A percentile compares a stretch with the other conserved stretches of the same genome.
Conservation (phyloP, 2,797 vertebrate species). For the Heliangelus exortis region DNA sequence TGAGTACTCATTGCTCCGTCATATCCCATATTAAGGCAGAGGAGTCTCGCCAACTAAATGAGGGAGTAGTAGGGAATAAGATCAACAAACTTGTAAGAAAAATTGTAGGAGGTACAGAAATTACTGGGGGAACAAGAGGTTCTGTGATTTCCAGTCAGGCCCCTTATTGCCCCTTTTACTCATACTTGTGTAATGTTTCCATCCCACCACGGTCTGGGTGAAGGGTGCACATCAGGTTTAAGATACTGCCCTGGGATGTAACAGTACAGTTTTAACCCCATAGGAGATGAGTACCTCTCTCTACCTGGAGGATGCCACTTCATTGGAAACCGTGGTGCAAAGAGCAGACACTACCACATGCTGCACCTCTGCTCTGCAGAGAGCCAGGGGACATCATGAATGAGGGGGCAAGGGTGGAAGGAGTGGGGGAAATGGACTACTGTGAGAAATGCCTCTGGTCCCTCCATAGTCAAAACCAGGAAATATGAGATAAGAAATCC, state of each 20-base stretch:
- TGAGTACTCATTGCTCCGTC: neutral
- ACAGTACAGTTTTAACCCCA: neutral
- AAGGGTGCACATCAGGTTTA: neutral
- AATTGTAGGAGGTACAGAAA: neutral
- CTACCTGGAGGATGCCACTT: neutral
- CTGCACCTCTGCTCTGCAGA: neutral
- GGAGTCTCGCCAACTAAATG: neutral
- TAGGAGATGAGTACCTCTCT: neutral
- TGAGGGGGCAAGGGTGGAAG: neutral
- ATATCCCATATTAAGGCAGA: neutral
- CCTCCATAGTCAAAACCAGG: neutral
- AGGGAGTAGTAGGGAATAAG: neutral
- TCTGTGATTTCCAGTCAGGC: neutral
- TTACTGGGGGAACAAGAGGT: neutral
- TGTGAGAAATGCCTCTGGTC: neutral
- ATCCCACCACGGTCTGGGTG: neutral
- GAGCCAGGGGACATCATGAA: neutral
- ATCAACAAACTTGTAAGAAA: neutral
- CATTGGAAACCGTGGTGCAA: neutral
- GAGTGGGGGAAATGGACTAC: neutral
- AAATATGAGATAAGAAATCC: neutral
- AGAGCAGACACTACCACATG: neutral
- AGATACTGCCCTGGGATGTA: neutral
- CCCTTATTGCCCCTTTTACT: neutral
- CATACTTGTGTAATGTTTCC: neutral